Conservation (phyloP, 2,113 vertebrate genomes). For the Notothenia rossii region DNA sequence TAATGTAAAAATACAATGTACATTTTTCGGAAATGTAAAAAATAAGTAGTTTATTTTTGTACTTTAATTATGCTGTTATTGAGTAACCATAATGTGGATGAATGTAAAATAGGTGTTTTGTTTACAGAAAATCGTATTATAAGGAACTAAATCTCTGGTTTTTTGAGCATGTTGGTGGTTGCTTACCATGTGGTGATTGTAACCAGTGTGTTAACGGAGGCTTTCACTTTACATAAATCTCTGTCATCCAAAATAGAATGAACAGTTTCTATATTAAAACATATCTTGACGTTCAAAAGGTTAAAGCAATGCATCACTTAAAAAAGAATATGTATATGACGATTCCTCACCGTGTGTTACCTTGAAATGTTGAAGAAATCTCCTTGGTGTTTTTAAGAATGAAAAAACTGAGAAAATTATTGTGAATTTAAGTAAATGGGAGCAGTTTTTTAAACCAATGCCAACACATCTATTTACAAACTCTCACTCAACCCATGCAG, state of each 20-base stretch:
- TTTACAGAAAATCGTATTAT: neutral
- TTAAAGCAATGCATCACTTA: neutral
- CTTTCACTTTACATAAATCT: constrained; percentile 4
- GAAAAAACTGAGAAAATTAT: too few species aligned
- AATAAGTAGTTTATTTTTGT: too few species aligned
- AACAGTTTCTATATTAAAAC: neutral
- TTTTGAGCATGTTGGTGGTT: constrained; percentile 7
- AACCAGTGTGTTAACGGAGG: neutral
- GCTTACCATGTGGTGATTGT: neutral
- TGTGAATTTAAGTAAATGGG: too few species aligned
- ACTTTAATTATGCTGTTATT: neutral
- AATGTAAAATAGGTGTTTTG: neutral
- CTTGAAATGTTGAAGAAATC: too few species aligned
- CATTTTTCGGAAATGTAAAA: too few species aligned
- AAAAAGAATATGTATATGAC: too few species aligned
- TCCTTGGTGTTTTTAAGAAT: too few species aligned
- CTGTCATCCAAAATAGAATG: neutral
- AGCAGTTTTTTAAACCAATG: too few species aligned
- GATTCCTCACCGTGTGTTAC: too few species aligned
- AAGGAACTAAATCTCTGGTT: neutral
- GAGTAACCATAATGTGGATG: neutral
- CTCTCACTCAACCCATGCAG: too few species aligned
- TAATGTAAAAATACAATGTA: too few species aligned
- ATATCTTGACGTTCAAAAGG: neutral
- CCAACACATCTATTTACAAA: too few species aligned